These are phyloP conservation scores for Athene cunicularia DNA, from an alignment of 2,113 vertebrate genomes.

Conservation along the genomic window DNA sequence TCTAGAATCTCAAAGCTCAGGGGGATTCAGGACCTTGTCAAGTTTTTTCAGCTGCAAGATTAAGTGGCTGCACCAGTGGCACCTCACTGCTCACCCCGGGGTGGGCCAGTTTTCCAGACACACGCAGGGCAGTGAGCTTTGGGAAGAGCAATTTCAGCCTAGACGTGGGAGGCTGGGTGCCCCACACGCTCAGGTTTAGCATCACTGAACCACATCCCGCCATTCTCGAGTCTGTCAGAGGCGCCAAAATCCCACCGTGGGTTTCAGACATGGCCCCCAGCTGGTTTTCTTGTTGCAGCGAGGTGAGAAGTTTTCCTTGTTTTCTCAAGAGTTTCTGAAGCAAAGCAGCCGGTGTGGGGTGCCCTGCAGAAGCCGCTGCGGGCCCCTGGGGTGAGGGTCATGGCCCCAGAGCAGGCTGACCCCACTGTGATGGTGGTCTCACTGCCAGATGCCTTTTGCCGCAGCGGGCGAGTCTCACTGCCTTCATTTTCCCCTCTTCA, in stretches of 20 bases:
- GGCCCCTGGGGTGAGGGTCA: neutral
- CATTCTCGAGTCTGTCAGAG: neutral
- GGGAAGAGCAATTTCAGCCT: neutral
- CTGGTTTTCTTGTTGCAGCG: too few species aligned
- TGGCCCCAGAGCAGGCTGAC: neutral
- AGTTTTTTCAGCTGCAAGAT: neutral
- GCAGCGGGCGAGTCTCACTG: neutral
- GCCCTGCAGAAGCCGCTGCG: neutral
- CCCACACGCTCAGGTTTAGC: neutral
- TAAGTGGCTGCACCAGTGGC: neutral
- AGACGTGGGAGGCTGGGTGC: neutral
- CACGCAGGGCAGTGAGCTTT: neutral
- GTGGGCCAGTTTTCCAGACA: neutral
- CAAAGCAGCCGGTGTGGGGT: neutral
- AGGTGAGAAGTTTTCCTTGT: neutral
- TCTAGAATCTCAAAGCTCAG: neutral
- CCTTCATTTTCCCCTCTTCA: too few species aligned
- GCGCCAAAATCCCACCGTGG: neutral
- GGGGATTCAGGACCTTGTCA: neutral
- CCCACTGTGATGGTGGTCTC: accelerated
- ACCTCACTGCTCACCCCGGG: neutral
- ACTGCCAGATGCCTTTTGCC: neutral
- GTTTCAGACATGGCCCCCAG: accelerated
- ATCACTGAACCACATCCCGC: neutral
- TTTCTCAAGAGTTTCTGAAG: neutral